A percentile compares a stretch with the other conserved stretches of the same genome.
Conservation (phyloP, 1,140 invertebrate species). For the Leptonema lineaticorne region DNA sequence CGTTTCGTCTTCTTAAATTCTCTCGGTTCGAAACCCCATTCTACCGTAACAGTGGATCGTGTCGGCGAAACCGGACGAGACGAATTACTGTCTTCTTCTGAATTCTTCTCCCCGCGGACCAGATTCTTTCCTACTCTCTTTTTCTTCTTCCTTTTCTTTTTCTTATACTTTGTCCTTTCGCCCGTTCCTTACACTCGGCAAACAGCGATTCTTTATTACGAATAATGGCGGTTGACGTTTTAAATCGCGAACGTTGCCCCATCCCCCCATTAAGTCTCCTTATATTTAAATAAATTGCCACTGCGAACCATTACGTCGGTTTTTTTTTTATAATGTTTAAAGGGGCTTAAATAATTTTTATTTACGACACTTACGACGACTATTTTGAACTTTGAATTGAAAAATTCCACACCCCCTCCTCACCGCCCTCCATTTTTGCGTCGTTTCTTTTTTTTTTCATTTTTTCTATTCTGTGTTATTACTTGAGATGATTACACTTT, state of each 20-base stretch:
- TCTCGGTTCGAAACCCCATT: neutral
- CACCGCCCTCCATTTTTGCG: too few relatives aligned
- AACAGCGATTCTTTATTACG: constrained; percentile 23
- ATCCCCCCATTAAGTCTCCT: constrained; percentile 4
- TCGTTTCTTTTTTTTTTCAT: too few relatives aligned
- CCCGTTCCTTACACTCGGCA: constrained; percentile 18
- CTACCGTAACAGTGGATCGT: neutral
- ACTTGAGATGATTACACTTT: too few relatives aligned
- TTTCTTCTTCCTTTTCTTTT: neutral
- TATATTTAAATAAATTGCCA: constrained; percentile 17
- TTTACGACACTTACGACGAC: constrained; percentile 3
- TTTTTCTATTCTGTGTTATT: too few relatives aligned
- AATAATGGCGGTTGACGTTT: constrained; percentile 22
- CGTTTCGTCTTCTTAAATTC: neutral
- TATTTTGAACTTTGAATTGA: constrained; percentile 13
- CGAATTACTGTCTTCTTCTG: constrained; percentile 30
- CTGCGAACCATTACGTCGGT: constrained; percentile 1
- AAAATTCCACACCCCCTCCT: too few relatives aligned
- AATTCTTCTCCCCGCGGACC: constrained; percentile 18
- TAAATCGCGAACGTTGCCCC: constrained; percentile 12
- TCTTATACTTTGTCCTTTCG: neutral
- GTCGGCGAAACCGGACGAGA: constrained; percentile 21
- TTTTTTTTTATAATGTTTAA: constrained; percentile 14
- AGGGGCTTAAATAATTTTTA: constrained; percentile 12
- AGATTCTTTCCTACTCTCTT: neutral